Conservation (phyloP, 2,113 vertebrate genomes). For the Gopherus evgoodei region DNA sequence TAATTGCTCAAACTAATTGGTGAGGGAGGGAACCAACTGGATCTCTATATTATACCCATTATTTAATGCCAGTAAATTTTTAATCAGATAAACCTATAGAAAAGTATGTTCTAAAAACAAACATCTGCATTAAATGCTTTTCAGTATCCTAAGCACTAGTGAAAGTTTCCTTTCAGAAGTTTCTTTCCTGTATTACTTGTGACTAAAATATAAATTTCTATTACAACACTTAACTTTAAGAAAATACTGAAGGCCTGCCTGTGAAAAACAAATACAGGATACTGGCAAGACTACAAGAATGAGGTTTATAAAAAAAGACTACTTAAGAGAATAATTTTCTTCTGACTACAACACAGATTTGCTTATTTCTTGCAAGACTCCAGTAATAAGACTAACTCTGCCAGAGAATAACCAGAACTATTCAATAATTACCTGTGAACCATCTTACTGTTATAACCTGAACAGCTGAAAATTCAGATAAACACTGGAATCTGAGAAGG, state of each 20-base stretch:
- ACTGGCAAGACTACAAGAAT: conserved; percentile 74
- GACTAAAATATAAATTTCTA: conserved; percentile 39
- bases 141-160: background rate
- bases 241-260: conserved; percentile 60
- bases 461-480: background rate
- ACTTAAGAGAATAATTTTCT: conserved; percentile 66
- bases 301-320: conserved; percentile 47
- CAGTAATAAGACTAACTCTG: background rate
- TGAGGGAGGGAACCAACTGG: background rate
- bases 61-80: background rate
- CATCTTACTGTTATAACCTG: background rate
- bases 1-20: background rate
- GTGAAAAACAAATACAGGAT: conserved; percentile 75
- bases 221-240: conserved; percentile 59
- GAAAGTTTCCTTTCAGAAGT: conserved; percentile 7
- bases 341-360: conserved; percentile 30
- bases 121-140: background rate
- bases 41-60: background rate
- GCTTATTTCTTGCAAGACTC: conserved; percentile 10
- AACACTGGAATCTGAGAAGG: background rate
- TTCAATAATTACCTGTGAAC: background rate
- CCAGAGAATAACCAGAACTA: conserved; percentile 46
- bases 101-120: background rate
- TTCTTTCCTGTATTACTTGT: conserved; percentile 50
- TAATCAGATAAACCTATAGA: background rate